Conservation (phyloP, 2,113 vertebrate genomes). For the Colaptes auratus region DNA sequence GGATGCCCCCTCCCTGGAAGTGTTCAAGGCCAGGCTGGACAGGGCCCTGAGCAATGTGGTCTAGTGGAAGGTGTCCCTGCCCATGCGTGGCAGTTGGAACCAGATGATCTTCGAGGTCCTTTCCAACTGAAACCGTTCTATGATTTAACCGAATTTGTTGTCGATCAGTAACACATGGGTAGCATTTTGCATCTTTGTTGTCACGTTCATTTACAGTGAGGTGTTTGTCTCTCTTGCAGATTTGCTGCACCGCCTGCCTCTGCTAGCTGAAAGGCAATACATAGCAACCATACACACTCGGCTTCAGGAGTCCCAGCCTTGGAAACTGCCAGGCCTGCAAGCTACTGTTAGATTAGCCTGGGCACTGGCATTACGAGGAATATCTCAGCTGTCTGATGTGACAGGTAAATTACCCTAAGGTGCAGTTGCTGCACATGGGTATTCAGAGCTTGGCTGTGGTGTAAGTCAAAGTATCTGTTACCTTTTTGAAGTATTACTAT, state of each 20-base stretch:
- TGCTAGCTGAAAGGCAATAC: slow-evolving; percentile 91
- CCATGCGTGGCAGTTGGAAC: no score
- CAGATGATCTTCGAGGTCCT: no score
- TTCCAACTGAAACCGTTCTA: neutral
- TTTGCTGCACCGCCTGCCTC: slow-evolving; percentile 86
- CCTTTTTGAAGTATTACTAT: neutral
- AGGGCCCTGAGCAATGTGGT: no score
- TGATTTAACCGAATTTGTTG: neutral
- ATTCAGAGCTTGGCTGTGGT: neutral
- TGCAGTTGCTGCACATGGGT: neutral
- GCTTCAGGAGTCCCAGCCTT: slow-evolving; percentile 87
- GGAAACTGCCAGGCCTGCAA: slow-evolving; percentile 93
- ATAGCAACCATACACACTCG: slow-evolving; percentile 90
- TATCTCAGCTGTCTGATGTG: slow-evolving; percentile 94
- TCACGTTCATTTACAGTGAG: neutral
- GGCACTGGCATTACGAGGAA: slow-evolving; percentile 89
- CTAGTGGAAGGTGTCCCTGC: no score
- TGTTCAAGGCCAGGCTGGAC: no score
- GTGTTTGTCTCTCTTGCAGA: slow-evolving; percentile 76
- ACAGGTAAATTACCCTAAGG: slow-evolving; percentile 78
- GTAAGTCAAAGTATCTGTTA: neutral
- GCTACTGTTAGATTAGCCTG: slow-evolving; percentile 92
- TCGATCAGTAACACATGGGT: neutral
- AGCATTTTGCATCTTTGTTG: neutral
- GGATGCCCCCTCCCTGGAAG: no score